Evolutionary conservation across 35 echinoderm and acorn worm genomes (phyloP).

Genomic region (Eucidaris tribuloides): DNA sequence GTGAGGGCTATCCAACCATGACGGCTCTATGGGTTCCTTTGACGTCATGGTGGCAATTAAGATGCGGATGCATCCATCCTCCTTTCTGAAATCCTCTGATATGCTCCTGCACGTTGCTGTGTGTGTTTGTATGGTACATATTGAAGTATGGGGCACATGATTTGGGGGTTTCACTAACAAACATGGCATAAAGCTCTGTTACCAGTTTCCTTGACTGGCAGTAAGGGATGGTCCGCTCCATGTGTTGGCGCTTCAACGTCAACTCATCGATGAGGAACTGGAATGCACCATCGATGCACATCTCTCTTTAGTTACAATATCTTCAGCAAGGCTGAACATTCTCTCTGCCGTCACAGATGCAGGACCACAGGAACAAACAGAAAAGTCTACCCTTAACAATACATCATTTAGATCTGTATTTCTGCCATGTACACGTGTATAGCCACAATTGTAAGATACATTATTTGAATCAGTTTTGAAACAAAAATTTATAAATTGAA

Average conservation of each 20-base stretch:
- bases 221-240: conserved; percentile 20
- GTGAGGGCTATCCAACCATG: not conserved
- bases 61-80: conserved; percentile 14
- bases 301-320: too few species aligned
- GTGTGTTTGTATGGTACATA: conserved; percentile 45
- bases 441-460: too few species aligned
- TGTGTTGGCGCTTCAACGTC: not conserved
- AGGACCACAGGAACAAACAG: too few species aligned
- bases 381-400: too few species aligned
- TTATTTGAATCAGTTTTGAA: too few species aligned
- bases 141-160: not conserved
- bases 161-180: not conserved
- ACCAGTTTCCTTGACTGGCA: conserved; percentile 31
- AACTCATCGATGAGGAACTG: conserved; percentile 20
- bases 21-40: not conserved
- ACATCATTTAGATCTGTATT: too few species aligned
- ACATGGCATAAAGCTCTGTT: conserved; percentile 36
- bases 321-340: too few species aligned
- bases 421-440: too few species aligned
- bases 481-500: too few species aligned
- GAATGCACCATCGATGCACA: too few species aligned
- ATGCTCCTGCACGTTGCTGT: conserved; percentile 19
- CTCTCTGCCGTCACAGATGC: too few species aligned
- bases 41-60: conserved; percentile 34
- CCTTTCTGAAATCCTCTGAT: conserved; percentile 4